Conservation (phyloP, 2,113 vertebrate species). For the Pithys albifrons region DNA sequence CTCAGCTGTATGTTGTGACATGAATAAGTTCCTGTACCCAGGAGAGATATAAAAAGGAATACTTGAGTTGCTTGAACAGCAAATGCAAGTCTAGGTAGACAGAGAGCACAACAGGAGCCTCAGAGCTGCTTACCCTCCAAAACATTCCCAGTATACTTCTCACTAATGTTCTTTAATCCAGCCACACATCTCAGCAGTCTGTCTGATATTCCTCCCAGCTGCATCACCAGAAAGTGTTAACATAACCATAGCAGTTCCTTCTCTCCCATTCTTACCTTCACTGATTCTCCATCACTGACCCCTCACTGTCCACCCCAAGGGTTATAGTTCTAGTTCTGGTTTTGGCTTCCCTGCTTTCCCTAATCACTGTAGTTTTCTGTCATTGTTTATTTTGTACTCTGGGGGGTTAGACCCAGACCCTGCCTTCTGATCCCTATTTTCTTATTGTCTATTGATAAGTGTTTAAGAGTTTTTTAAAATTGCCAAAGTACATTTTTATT, state of each 20-base stretch:
- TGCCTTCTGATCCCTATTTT: background rate
- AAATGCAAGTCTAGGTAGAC: background rate
- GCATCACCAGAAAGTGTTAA: background rate
- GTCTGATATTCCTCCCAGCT: background rate
- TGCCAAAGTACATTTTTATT: slow-evolving; percentile 21
- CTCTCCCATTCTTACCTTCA: background rate
- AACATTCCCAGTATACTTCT: background rate
- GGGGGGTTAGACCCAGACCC: background rate
- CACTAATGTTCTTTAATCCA: background rate
- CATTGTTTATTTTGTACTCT: background rate
- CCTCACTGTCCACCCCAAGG: background rate
- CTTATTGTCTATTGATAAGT: slow-evolving; percentile 35
- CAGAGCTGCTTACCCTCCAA: background rate
- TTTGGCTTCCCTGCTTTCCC: background rate
- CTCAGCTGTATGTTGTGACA: background rate
- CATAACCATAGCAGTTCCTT: background rate
- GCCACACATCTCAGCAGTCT: background rate
- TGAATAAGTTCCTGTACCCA: background rate
- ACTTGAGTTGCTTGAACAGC: background rate
- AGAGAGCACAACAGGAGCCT: background rate
- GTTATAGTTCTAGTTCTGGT: background rate
- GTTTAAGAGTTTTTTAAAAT: slow-evolving; percentile 19
- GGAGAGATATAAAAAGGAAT: background rate
- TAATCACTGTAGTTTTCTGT: background rate
- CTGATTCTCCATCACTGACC: background rate